Base-by-base conservation (phyloP, 2,888 invertebrate genomes). In the Volucella zonaria region DNA sequence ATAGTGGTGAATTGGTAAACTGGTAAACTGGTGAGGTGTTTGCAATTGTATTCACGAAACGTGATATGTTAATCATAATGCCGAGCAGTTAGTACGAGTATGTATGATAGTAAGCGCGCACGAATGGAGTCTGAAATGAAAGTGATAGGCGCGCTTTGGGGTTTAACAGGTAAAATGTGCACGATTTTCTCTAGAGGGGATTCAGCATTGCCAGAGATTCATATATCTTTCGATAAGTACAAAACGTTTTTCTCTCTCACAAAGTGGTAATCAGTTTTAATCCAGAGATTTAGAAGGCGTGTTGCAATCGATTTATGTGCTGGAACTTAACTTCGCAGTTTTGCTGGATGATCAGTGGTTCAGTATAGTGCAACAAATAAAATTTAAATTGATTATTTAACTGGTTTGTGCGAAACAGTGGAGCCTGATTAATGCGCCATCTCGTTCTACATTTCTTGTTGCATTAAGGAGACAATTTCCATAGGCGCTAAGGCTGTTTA, bases 61-160 rank as follows among this genome's bases (percentile, higher is more conserved):
- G 90, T 90, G 91, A 90, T 91, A 91, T 91, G 91, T 90, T 91
- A 91, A 91, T 91, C 90, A 90, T 89, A 88, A 89, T 88, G 88
- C 88, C 88, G 88, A 89, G 87, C 88, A 88, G 82, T 87, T 67
- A 70, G 58, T 14, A 51, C 49, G 51, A 15, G 42, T 64, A 42
- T 45, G 15, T 14, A 31, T 31, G 31, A 31, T 58, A 49, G 52
- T 38, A 14, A 49, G 47, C 40, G 31, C 47, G 51, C 40, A 49
- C 15, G 79, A 68, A 74, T 78, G 18, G 51, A 80, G 80, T 59
- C 71, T 51, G 73, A 23, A 85, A 85, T 66, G 81, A 85, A 85
- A 85, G 85, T 81, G 85, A 85, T 85, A 77, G 80, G 61, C 40
- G 58, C 68, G 61, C 80, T 80, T 67, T 56, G 67, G 64, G 68